phyloP scores from a whole-genome alignment of 2,113 vertebrate species.

The Pseudolaguvia tuberculata region DNA sequence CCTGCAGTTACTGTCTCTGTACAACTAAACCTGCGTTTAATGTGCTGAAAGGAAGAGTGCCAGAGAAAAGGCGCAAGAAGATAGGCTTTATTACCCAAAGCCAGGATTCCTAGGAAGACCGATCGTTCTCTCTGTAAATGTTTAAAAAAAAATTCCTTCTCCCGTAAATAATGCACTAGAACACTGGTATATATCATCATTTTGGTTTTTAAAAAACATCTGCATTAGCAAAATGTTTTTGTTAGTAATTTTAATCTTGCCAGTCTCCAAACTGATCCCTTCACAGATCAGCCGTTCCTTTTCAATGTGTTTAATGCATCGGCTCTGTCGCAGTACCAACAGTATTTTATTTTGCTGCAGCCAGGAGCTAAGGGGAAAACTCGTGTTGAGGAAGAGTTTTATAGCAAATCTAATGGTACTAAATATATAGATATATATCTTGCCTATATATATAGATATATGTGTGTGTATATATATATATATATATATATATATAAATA shows the following conservation, averaged over 20 bases:
- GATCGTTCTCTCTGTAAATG: not conserved
- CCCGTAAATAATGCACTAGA: not conserved
- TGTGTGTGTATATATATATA: too few species aligned
- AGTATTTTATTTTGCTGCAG: not conserved
- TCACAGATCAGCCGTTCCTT: too few species aligned
- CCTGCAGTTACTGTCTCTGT: not conserved
- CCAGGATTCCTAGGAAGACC: not conserved
- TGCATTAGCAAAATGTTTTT: not conserved
- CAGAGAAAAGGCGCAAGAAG: slow-evolving; percentile 4
- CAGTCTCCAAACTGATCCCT: too few species aligned
- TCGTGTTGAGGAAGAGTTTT: too few species aligned
- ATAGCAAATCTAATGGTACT: not conserved
- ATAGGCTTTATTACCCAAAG: not conserved
- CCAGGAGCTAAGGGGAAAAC: not conserved
- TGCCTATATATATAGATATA: too few species aligned
- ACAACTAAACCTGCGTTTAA: slow-evolving; percentile 22
- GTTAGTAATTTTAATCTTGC: too few species aligned
- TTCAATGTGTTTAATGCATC: not conserved
- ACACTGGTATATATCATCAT: not conserved
- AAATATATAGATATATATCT: too few species aligned
- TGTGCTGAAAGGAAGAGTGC: slow-evolving; percentile 23
- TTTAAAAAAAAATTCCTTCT: not conserved
- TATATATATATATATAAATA: too few species aligned
- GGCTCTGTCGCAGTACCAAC: not conserved
- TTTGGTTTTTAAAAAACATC: not conserved